Percentiles rank a stretch among this genome's conserved stretches.
Evolutionary conservation across 1,140 invertebrate genomes (phyloP).

Genomic region (Radopholus similis): DNA sequence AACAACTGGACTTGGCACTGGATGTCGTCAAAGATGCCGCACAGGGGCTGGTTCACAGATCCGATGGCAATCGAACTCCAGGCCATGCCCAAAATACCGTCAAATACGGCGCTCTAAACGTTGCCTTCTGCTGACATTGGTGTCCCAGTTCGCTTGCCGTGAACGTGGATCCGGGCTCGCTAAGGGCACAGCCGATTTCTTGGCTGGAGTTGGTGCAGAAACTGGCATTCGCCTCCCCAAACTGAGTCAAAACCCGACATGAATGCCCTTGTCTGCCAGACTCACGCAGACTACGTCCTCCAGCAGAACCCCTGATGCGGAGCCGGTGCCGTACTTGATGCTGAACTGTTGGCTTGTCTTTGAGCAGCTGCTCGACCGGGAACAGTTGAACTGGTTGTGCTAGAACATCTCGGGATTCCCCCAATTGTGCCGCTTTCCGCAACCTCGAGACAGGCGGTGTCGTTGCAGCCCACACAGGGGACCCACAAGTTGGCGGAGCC

Average conservation of each 20-base stretch:
- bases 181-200: conserved; percentile 93
- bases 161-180: conserved; percentile 79
- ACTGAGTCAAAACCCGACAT: too few relatives aligned
- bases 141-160: conserved; percentile 69
- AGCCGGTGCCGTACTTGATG: conserved; percentile 91
- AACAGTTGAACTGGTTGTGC: conserved; percentile 91
- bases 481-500: conserved; percentile 93
- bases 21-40: conserved; percentile 88
- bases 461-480: conserved; percentile 83
- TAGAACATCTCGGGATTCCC: too few relatives aligned
- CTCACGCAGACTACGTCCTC: conserved; percentile 49
- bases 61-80: conserved; percentile 75
- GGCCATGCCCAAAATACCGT: conserved; percentile 90
- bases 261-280: too few relatives aligned
- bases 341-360: conserved; percentile 83
- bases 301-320: conserved; percentile 80
- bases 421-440: too few relatives aligned
- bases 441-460: not conserved
- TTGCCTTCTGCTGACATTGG: not conserved
- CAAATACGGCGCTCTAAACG: conserved; percentile 78
- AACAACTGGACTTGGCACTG: conserved; percentile 76
- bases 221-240: conserved; percentile 6
- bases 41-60: conserved; percentile 65
- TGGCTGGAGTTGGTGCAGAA: conserved; percentile 64
- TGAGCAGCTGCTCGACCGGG: conserved; percentile 75